Evolutionary conservation across 2,797 vertebrate genomes (phyloP).

Genomic region (Vireo griseus): DNA sequence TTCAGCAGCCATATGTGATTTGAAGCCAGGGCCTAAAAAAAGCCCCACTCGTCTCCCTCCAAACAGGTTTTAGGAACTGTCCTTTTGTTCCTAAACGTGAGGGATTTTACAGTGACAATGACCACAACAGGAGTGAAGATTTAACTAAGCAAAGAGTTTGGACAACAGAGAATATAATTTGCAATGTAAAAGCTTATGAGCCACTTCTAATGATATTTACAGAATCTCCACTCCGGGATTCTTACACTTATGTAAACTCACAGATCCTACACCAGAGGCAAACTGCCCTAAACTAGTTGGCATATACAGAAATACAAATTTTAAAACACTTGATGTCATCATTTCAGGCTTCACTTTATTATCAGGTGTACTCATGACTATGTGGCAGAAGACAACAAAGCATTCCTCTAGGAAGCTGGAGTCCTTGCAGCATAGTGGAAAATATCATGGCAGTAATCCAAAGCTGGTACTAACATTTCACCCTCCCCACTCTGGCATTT

Average conservation of each 20-base stretch:
- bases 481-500: slow-evolving; percentile 39
- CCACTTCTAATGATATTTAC: neutral
- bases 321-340: neutral
- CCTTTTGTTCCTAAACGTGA: neutral
- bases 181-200: neutral
- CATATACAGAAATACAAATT: neutral
- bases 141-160: neutral
- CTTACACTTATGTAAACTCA: neutral
- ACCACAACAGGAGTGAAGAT: neutral
- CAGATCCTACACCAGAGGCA: neutral
- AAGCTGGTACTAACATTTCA: slow-evolving; percentile 24
- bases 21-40: neutral
- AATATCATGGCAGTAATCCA: slow-evolving; percentile 10
- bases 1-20: neutral
- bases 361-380: neutral
- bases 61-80: neutral
- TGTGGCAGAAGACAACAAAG: neutral
- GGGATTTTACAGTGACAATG: neutral
- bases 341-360: neutral
- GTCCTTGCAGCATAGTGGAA: neutral
- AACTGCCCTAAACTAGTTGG: neutral
- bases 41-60: neutral
- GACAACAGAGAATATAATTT: neutral
- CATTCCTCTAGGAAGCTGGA: neutral
- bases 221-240: neutral